These are phyloP conservation scores for Mamestra configurata DNA, from an alignment of 1,140 invertebrate genomes.

Conservation along the genomic window DNA sequence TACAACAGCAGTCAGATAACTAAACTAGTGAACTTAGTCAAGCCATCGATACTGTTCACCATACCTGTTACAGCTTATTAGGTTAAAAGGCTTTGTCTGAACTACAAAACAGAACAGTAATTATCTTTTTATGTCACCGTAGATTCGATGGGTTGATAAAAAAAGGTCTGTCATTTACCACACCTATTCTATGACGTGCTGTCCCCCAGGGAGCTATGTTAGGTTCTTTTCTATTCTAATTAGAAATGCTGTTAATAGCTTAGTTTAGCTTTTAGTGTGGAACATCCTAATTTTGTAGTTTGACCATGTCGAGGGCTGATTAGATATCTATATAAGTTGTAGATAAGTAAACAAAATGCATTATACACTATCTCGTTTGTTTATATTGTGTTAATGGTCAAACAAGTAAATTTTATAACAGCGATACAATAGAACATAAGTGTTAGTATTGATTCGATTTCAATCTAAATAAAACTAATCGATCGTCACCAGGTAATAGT, in stretches of 20 bases:
- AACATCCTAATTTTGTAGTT: neutral
- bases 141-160: constrained; percentile 48
- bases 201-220: constrained; percentile 31
- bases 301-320: too few species aligned
- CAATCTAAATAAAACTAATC: too few species aligned
- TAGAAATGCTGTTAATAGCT: constrained; percentile 11
- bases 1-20: constrained; percentile 4
- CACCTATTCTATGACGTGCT: constrained; percentile 23
- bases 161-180: constrained; percentile 14
- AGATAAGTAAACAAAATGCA: neutral
- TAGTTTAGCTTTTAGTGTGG: neutral
- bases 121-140: constrained; percentile 52
- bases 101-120: constrained; percentile 21
- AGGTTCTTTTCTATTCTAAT: constrained; percentile 40
- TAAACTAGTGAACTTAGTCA: constrained; percentile 1
- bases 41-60: constrained; percentile 37
- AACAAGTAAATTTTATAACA: neutral
- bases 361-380: neutral
- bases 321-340: neutral
- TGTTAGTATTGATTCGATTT: neutral
- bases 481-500: too few species aligned
- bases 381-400: neutral
- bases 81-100: constrained; percentile 38
- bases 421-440: neutral
- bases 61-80: constrained; percentile 41